Conservation (phyloP, 23 tunicate genomes). For the Trididemnum clinides region DNA sequence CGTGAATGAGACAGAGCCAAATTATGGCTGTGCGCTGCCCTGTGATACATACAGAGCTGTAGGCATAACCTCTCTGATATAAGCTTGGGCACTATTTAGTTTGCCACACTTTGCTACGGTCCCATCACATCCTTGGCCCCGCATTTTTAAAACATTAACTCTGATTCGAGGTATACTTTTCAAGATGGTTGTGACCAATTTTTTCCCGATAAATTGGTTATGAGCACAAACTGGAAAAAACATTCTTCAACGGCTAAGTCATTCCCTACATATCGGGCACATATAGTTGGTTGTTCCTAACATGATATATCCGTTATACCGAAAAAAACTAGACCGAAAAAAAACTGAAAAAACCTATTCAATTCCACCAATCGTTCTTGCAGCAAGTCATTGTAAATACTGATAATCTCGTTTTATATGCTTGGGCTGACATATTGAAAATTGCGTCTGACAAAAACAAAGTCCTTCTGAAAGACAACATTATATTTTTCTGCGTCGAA, state of each 20-base stretch:
- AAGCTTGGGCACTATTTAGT: conserved; percentile 13
- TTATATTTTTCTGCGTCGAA: background rate
- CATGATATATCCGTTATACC: background rate
- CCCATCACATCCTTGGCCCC: conserved; percentile 17
- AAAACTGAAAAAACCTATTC: background rate
- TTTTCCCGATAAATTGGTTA: conserved; percentile 10
- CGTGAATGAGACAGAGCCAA: conserved; percentile 16
- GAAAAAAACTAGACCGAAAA: background rate
- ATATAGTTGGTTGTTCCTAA: background rate
- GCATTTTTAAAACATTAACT: conserved; percentile 5
- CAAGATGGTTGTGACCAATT: background rate
- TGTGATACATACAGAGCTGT: conserved; percentile 8
- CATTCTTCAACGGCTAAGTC: conserved; percentile 11
- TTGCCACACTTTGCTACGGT: conserved; percentile 17
- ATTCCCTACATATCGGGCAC: background rate
- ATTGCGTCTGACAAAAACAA: background rate
- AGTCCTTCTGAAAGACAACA: background rate
- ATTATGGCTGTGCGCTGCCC: conserved; percentile 18
- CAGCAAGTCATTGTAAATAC: background rate
- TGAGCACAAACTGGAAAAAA: conserved; percentile 4
- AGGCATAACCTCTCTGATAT: conserved; percentile 12
- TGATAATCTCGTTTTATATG: background rate
- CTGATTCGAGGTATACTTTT: background rate
- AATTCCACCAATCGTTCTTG: background rate
- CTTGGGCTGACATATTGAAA: background rate